Base-by-base conservation (phyloP, 2,888 invertebrate genomes). In the Standfussiana lucernea region DNA sequence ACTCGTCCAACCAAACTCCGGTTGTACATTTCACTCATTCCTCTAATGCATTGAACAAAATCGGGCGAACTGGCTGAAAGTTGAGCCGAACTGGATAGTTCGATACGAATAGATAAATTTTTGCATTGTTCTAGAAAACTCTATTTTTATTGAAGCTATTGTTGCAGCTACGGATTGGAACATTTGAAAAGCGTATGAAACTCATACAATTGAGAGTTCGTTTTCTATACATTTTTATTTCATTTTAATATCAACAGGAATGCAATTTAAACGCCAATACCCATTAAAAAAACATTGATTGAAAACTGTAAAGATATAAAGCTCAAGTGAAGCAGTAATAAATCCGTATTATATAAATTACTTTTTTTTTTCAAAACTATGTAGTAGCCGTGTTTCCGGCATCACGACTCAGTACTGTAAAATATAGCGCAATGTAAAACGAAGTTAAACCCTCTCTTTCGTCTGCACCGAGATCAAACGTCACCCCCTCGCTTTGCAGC, bases 401-500 rank as follows among this genome's bases (percentile, higher is more conserved):
- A 65, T 79, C 47, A 68, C 67, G 67, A 72, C 77, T 74, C 61
- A 40, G 50, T 40, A 64, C 61, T 62, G 65, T 67, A 71, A 79
- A 79, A 71, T 21, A 77, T 45, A 78, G 53, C 53, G 18, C 53
- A 66, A 68, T 59, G 76, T 70, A 77, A 87, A 80, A 77, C 72
- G 47, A 72, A 80, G 74, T 79, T 77, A 66, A 85, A 87, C 76
- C 37, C 71, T 6, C 68, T 78, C 80, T 56, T 69, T 72, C 32
- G 68, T 72, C 72, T 72, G 42, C 73, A 50, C 70, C 61, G 80
- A 90, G 84, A 89, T 87, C 86, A 89, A 89, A 89, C 80, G 84
- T 78, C 79, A 88, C 53, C 65, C 80, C 79, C 72, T 82, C 84
- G 72, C 64, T 82, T 76, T 79, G 64, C 75, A 67, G 85, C 65